Evolutionary conservation across 2,113 vertebrate species (phyloP), one percentile per base, ranked within the genome.

Genomic region (Entelurus aequoreus): DNA sequence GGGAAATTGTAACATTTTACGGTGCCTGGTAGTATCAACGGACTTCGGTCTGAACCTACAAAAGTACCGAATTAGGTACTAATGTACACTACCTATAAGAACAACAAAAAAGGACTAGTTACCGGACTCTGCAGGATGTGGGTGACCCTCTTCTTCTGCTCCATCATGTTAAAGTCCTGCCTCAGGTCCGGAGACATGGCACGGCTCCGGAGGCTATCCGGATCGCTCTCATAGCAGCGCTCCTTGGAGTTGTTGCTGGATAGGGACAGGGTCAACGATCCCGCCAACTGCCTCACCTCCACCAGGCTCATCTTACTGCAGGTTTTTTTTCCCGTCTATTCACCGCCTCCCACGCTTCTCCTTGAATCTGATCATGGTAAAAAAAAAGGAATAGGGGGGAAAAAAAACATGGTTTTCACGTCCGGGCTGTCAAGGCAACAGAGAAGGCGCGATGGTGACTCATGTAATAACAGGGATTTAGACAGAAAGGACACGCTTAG

Each of bases 121-220:
- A 98, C 96, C 54, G 95, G 96, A 86, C 96, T 98, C 82, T 94
- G 94, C 48, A 98, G 90, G 78, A 98, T 98, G 84, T 96, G 94
- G 76, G 95, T 97, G 70, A 98, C 96, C 72, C 96, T 90, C 82
- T 98, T 98, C 87, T 92, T 96, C 79, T 98, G 94, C 82, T 95
- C 96, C 96, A 98, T 98, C 94, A 98, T 96, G 48, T 92, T 98
- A 89, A 98, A 98, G 86, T 98, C 96, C 87, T 98, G 94, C 63
- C 92, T 92, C 67, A 98, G 87, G 78, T 97, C 96, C 1, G 95
- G 94, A 64, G 95, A 95, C 93, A 97, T 91, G 75, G 91, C 93
- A 59, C 90, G 91, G 81, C 92, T 84, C 5, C 94, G 91, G 61
- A 94, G 83, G 37, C 92, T 92, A 68, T 94, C 92, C 0, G 93